These are phyloP conservation scores for Orthosia cruda DNA, from an alignment of 2,888 invertebrate genomes.

Conservation along the genomic window DNA sequence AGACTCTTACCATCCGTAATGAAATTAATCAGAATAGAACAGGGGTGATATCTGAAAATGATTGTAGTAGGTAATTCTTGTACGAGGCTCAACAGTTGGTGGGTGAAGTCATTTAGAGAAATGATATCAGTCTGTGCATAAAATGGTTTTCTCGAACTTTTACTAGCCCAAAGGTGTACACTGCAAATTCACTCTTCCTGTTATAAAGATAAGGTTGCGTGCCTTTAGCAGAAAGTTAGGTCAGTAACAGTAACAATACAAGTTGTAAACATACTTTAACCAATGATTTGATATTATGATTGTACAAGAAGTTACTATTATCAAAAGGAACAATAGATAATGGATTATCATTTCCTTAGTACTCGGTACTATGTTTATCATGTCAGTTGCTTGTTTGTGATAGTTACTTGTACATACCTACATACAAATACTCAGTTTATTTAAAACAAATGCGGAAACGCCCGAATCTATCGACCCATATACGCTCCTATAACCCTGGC, in stretches of 20 bases:
- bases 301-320: not conserved
- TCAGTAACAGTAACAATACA: constrained; percentile 6
- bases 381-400: not conserved
- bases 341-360: constrained; percentile 29
- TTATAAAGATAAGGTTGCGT: not conserved
- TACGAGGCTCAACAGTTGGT: not conserved
- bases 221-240: not conserved
- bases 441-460: not conserved
- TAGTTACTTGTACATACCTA: not conserved
- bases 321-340: constrained; percentile 28
- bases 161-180: not conserved
- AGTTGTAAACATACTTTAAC: not conserved
- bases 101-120: not conserved
- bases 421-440: not conserved
- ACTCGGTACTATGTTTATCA: not conserved
- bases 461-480: not conserved
- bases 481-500: not conserved
- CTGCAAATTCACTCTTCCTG: not conserved
- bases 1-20: not conserved
- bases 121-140: not conserved
- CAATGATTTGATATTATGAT: constrained; percentile 5
- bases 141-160: not conserved
- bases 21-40: not conserved
- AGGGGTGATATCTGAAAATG: not conserved
- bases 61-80: not conserved